Evolutionary conservation across 2,797 vertebrate species (phyloP).

Genomic region (Pipistrellus kuhlii): DNA sequence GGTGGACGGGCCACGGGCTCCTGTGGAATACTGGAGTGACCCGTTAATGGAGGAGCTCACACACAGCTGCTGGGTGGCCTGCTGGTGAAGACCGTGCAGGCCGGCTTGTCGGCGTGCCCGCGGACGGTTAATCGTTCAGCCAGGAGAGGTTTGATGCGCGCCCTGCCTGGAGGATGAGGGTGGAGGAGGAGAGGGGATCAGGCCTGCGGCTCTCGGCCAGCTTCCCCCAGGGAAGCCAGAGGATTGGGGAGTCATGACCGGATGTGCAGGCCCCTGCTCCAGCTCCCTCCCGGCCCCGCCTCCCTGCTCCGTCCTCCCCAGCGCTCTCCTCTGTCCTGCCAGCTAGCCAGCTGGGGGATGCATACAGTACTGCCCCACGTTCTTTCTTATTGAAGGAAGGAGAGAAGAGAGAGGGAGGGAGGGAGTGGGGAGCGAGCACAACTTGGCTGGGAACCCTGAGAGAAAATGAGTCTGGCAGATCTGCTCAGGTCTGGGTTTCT

Average conservation of each 20-base stretch:
- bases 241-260: background rate
- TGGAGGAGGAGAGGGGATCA: background rate
- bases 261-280: background rate
- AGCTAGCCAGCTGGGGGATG: background rate
- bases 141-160: conserved; percentile 39
- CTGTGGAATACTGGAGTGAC: conserved; percentile 49
- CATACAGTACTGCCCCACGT: background rate
- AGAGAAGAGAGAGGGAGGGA: background rate
- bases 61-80: conserved; percentile 60
- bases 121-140: conserved; percentile 61
- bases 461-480: conserved; percentile 78
- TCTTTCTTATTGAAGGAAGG: background rate
- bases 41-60: conserved; percentile 59
- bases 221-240: background rate
- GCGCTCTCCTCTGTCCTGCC: background rate
- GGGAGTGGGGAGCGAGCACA: background rate
- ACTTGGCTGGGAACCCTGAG: conserved; percentile 69
- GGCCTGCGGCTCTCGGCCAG: background rate
- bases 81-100: conserved; percentile 60
- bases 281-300: background rate
- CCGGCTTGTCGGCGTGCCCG: conserved; percentile 54
- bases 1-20: background rate
- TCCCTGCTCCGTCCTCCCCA: conserved; percentile 53
- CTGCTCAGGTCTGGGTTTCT: conserved; percentile 63
- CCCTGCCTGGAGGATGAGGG: conserved; percentile 41